Evolutionary conservation across 1,140 invertebrate genomes (phyloP).

Genomic region (Nasonia vitripennis): DNA sequence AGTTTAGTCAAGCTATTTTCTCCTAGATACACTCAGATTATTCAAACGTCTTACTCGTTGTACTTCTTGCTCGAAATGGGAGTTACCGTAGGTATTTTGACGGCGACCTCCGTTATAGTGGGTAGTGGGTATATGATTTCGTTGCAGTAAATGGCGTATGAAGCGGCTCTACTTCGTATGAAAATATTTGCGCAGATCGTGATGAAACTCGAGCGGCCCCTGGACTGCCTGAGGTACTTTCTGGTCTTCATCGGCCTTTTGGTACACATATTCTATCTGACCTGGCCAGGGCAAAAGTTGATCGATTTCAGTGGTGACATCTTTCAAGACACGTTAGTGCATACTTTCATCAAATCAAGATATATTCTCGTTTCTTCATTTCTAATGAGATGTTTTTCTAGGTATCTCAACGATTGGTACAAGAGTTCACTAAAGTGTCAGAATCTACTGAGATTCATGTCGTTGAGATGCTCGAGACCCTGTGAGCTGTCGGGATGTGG

Average conservation of each 20-base stretch:
- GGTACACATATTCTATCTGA: too few species aligned
- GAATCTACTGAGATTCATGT: conserved; percentile 20
- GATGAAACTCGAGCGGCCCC: background rate
- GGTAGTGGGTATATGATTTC: background rate
- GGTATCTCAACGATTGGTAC: conserved; percentile 6
- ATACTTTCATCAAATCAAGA: too few species aligned
- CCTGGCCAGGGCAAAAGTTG: too few species aligned
- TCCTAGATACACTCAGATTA: background rate
- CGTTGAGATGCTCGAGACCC: background rate
- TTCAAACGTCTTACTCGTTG: background rate
- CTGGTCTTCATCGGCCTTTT: conserved; percentile 41
- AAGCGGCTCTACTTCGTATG: background rate
- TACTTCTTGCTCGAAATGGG: background rate
- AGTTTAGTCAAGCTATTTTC: too few species aligned
- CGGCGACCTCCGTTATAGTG: background rate
- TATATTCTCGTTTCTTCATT: background rate
- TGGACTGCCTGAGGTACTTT: conserved; percentile 6
- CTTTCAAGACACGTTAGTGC: too few species aligned
- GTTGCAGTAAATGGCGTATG: background rate
- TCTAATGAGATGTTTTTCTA: background rate
- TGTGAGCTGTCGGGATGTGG: background rate
- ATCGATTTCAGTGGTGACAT: too few species aligned
- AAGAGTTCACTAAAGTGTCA: background rate
- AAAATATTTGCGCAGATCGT: background rate
- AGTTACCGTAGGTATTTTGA: background rate